Evolutionary conservation across 2,113 vertebrate genomes (phyloP).

Genomic region (Mormyrus lacerda): DNA sequence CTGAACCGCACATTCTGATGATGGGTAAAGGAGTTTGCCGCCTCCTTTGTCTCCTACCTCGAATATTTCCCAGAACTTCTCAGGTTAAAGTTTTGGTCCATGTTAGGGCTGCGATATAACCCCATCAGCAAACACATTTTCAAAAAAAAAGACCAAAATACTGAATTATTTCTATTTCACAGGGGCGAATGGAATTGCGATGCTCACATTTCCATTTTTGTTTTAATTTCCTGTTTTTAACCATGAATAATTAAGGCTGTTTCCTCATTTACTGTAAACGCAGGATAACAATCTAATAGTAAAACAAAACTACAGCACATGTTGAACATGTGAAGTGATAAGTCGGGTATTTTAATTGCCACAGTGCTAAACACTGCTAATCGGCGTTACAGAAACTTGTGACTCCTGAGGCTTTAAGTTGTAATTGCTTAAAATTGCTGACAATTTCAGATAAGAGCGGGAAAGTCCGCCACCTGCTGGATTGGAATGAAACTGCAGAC

Average conservation of each 20-base stretch:
- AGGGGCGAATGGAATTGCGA: neutral
- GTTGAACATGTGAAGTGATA: neutral
- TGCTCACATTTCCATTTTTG: neutral
- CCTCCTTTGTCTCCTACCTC: constrained; percentile 11
- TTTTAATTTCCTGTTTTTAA: neutral
- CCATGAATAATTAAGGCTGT: neutral
- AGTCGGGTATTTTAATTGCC: neutral
- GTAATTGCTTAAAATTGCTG: neutral
- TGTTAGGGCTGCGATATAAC: neutral
- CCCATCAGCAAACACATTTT: neutral
- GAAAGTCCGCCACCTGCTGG: neutral
- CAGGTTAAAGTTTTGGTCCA: constrained; percentile 9
- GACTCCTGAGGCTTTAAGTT: neutral
- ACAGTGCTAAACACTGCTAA: neutral
- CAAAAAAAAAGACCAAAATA: too few species aligned
- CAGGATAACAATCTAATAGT: neutral
- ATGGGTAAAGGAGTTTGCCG: neutral
- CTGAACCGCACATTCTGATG: neutral
- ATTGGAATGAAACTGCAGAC: neutral
- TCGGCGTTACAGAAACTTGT: neutral
- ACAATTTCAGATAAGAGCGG: neutral
- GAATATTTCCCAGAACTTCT: neutral
- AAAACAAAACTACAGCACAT: neutral
- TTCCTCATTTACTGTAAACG: neutral
- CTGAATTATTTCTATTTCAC: too few species aligned